A percentile compares a stretch with the other conserved stretches of the same genome.
Conservation (phyloP, 2,113 vertebrate genomes). For the Alethe diademata region DNA sequence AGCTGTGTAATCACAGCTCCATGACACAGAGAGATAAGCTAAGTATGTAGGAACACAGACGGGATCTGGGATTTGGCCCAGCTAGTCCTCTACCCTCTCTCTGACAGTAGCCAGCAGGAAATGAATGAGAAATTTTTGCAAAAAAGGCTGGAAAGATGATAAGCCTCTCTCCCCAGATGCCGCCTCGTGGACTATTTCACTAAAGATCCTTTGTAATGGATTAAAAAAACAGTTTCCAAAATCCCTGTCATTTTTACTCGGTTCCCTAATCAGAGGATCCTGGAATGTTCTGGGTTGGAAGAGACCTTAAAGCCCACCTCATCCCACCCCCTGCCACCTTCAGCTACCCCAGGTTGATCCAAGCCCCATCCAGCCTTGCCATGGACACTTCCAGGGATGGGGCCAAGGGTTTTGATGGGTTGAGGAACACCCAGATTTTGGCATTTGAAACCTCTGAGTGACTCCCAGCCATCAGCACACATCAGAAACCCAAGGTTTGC, state of each 20-base stretch:
- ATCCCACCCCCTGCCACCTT: background rate
- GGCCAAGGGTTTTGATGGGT: background rate
- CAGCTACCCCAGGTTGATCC: background rate
- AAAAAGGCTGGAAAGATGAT: background rate
- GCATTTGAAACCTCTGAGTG: background rate
- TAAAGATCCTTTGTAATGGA: background rate
- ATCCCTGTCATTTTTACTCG: background rate
- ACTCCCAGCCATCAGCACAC: background rate
- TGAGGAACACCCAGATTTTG: background rate
- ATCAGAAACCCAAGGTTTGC: background rate
- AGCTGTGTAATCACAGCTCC: slow-evolving; percentile 26
- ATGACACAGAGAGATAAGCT: slow-evolving; percentile 27
- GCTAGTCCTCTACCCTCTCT: background rate
- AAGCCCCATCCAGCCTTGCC: background rate
- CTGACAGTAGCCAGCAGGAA: slow-evolving; percentile 15
- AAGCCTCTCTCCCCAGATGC: background rate
- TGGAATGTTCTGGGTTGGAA: background rate
- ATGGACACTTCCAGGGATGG: background rate
- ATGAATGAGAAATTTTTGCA: slow-evolving; percentile 1
- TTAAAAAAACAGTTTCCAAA: background rate
- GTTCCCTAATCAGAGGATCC: background rate
- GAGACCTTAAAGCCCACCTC: background rate
- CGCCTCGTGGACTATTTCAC: fast-evolving
- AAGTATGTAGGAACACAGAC: slow-evolving; percentile 1
- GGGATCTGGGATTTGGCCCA: slow-evolving; percentile 16